phyloP scores from a whole-genome alignment of 2,888 invertebrate species.

The Protonemura montana region DNA sequence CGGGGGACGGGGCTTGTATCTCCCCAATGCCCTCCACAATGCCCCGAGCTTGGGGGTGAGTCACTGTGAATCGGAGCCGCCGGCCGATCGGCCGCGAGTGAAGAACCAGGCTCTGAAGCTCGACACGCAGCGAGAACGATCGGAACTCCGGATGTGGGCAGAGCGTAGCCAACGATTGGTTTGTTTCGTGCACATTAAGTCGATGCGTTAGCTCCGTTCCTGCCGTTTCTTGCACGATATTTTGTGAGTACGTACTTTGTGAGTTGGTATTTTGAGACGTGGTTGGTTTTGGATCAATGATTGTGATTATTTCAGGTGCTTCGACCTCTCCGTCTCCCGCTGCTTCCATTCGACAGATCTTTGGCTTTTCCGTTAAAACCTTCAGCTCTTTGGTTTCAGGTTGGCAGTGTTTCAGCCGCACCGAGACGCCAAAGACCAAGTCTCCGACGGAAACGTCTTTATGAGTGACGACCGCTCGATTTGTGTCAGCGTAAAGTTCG shows the following conservation, averaged over 20 bases:
- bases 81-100: neutral
- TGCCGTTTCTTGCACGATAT: too few species aligned
- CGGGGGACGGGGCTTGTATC: neutral
- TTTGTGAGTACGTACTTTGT: too few species aligned
- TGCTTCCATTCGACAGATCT: neutral
- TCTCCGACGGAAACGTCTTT: neutral
- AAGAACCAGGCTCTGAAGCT: neutral
- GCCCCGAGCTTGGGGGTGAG: neutral
- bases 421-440: neutral
- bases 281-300: neutral
- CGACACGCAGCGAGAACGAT: neutral
- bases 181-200: too few species aligned
- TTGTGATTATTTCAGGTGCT: neutral
- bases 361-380: too few species aligned
- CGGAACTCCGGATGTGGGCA: neutral
- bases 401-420: neutral
- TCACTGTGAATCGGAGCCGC: neutral
- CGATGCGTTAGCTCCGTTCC: too few species aligned
- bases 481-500: constrained; percentile 28
- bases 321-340: neutral
- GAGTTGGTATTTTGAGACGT: too few species aligned
- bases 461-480: neutral
- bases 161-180: too few species aligned
- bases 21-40: neutral
- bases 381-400: neutral